Evolutionary conservation across 2,888 invertebrate species (phyloP), one percentile per base, ranked within the genome.

Genomic region (Cataglyphis albicans): DNA sequence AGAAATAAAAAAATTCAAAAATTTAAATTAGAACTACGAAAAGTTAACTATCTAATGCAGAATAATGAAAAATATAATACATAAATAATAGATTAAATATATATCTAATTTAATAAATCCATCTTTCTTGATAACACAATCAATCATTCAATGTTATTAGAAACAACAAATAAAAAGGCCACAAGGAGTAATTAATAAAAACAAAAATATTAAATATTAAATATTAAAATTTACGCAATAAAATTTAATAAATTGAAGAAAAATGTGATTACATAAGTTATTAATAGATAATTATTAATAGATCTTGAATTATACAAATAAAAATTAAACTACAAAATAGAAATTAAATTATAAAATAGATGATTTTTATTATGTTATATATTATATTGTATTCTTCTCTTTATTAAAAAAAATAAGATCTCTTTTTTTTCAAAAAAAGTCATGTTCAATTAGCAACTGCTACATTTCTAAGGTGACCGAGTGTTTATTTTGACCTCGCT

Each of bases 401-500:
- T 7, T 5, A 29, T 25, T 18, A 25, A 21, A 55, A 55, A n/a
- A 70, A 1, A 21, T n/a, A 25, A 3, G 25, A 10, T 6, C 12
- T 35, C 18, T 18, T 57, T 38, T 38, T 38, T 55, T 15, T 21
- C 4, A 18, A 5, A 72, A 5, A 38, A 29, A 41, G 12, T 59
- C 21, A 25, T 3, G 52, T 52, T 52, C 32, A 32, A 44, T 74
- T 32, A 32, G 0, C 61, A 29, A 10, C 29, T 12, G 65, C 25
- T 25, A 7, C 1, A 1, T 65, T 55, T 38, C 38, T 63, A 18
- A 67, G 25, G 41, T 21, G 64, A 18, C 18, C 44, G 35, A 35
- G 25, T 32, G 21, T 61, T 41, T 35, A 52, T 44, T 29, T n/a
- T 12, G 38, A 72, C n/a, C 25, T 72, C 72, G 35, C 25, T 59